Percentiles rank a stretch among this genome's conserved stretches.
These are phyloP conservation scores for Lagorchestes hirsutus DNA, from an alignment of 2,797 vertebrate species.

Conservation along the genomic window DNA sequence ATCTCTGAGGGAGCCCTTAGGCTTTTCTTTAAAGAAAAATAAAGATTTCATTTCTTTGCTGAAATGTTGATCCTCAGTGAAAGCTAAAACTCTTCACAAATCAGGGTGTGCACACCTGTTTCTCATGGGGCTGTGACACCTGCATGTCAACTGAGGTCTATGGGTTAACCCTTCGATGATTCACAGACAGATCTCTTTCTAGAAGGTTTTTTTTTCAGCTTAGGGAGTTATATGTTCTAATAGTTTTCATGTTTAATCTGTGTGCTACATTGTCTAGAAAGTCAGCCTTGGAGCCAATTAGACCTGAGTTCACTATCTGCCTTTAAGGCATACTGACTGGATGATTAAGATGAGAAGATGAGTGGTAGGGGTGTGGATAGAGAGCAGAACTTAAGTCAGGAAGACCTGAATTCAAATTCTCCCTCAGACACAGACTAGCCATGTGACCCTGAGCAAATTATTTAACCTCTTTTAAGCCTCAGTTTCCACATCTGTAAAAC, in stretches of 20 bases:
- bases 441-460: background rate
- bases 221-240: conserved; percentile 2
- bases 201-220: conserved; percentile 1
- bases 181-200: conserved; percentile 32
- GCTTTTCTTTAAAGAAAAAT: conserved; percentile 52
- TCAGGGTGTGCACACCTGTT: conserved; percentile 63
- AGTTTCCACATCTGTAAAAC: background rate
- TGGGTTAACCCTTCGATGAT: conserved; percentile 70
- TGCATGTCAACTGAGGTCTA: conserved; percentile 57
- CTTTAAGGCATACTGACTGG: background rate
- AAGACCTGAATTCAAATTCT: background rate
- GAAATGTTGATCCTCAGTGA: conserved; percentile 66
- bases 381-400: background rate
- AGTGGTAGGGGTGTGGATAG: background rate
- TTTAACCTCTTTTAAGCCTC: background rate
- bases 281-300: background rate
- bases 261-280: background rate
- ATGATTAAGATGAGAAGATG: background rate
- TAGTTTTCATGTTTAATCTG: conserved; percentile 24
- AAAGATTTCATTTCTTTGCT: conserved; percentile 70
- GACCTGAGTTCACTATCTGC: background rate
- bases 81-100: conserved; percentile 70
- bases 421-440: background rate
- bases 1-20: conserved; percentile 23
- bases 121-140: conserved; percentile 65